A percentile compares a stretch with the other conserved stretches of the same genome.
phyloP scores from a whole-genome alignment of 2,888 invertebrate genomes.

The Limenitis camilla region DNA sequence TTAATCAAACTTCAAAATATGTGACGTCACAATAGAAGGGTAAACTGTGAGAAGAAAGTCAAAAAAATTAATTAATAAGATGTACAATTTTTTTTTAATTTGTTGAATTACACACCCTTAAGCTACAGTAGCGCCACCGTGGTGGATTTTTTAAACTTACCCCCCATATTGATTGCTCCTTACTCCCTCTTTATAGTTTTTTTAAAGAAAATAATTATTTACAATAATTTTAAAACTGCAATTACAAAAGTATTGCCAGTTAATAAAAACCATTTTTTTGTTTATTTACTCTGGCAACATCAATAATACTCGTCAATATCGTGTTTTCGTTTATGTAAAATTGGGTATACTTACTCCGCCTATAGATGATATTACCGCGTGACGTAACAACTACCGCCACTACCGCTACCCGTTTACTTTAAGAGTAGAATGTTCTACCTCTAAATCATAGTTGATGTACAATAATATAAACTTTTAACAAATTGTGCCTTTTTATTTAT shows the following conservation, averaged over 20 bases:
- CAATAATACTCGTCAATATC: neutral
- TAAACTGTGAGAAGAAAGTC: too few relatives aligned
- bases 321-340: conserved; percentile 7
- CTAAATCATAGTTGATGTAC: conserved; percentile 74
- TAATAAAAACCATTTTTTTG: too few relatives aligned
- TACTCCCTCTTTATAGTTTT: too few relatives aligned
- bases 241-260: neutral
- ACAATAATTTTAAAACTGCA: neutral
- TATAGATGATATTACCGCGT: conserved; percentile 59
- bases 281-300: too few relatives aligned
- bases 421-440: conserved; percentile 74
- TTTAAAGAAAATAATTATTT: conserved; percentile 20
- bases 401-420: conserved; percentile 60
- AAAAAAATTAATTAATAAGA: too few relatives aligned
- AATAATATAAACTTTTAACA: conserved; percentile 71
- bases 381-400: conserved; percentile 3
- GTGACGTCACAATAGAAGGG: too few relatives aligned
- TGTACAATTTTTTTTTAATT: too few relatives aligned
- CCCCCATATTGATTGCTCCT: too few relatives aligned
- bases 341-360: conserved; percentile 59
- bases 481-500: conserved; percentile 38
- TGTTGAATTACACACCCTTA: too few relatives aligned
- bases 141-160: too few relatives aligned
- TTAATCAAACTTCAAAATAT: too few relatives aligned
- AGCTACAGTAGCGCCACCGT: too few relatives aligned